Conservation (phyloP, 1,140 invertebrate species). For the Pseudachorutes palmiensis region DNA sequence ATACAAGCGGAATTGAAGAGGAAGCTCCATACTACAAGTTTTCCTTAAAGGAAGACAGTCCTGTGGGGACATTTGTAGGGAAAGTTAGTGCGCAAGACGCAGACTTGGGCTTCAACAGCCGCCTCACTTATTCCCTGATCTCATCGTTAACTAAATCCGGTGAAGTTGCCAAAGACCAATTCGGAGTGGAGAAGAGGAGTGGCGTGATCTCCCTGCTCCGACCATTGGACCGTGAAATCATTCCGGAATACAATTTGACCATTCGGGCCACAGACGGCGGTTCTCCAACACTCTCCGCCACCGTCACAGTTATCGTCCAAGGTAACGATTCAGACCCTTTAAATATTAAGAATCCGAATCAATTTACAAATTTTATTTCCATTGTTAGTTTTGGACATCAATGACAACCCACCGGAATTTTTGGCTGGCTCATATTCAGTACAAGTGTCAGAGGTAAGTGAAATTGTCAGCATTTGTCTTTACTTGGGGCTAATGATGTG, state of each 20-base stretch:
- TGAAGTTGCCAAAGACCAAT: conserved; percentile 65
- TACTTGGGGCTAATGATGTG: not conserved
- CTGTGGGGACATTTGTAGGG: conserved; percentile 31
- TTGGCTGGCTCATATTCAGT: conserved; percentile 65
- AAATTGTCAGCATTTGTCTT: not conserved
- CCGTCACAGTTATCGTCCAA: conserved; percentile 51
- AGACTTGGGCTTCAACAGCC: conserved; percentile 77
- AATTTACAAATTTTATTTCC: conserved; percentile 32
- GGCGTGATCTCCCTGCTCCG: conserved; percentile 76
- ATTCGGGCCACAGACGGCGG: conserved; percentile 69
- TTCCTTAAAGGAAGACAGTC: conserved; percentile 68
- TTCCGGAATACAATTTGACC: conserved; percentile 71
- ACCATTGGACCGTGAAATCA: conserved; percentile 73
- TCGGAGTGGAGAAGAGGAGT: conserved; percentile 63
- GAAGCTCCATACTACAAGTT: conserved; percentile 53
- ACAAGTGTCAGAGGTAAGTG: conserved; percentile 55
- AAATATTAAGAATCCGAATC: not conserved
- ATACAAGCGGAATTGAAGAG: not conserved
- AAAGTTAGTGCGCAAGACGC: conserved; percentile 68
- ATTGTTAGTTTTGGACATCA: conserved; percentile 62
- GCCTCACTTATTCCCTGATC: conserved; percentile 65
- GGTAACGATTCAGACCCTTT: not conserved
- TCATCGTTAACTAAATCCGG: conserved; percentile 51
- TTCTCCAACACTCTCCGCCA: conserved; percentile 54
- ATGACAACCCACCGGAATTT: conserved; percentile 91